Evolutionary conservation across 1,140 invertebrate genomes (phyloP), one percentile per base, ranked within the genome.

Genomic region (Anastrepha obliqua): DNA sequence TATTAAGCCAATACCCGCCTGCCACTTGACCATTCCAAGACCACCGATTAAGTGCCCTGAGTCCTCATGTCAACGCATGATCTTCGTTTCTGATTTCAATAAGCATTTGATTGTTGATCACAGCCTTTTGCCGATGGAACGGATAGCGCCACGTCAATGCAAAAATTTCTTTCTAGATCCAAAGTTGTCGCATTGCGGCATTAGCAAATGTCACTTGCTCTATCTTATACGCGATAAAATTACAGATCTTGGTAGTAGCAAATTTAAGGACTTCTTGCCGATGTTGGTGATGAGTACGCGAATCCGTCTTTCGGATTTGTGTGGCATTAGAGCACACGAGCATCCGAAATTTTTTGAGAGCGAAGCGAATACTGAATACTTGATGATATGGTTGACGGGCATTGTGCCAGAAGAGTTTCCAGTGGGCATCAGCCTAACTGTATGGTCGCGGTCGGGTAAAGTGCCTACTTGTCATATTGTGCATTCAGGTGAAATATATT

Each of bases 121-220:
- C 85, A 87, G 70, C 2, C 7, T 87, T 2, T n/a, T 92, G 58
- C 86, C 89, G 17, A 89, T 91, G 88, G 91, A 92, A 51, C 90
- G 89, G 39, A 89, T 91, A 15, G 7, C 7, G 0, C 65, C 88
- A 0, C 17, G 88, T 7, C 78, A 89, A 55, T 86, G 88, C 0
- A 92, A 91, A 88, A 91, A 91, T 29, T 91, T 92, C 70, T 91
- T 90, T 20, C 64, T 92, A 58, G 90, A 92, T 64, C 62, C 88
- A 9, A 88, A 70, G 4, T n/a, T 89, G 39, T 86, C 78, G 0
- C n/a, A 78, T 11, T 47, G 86, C 44, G 90, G 90, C 39, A 88
- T 47, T n/a, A 87, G 88, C 65, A 90, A 87, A 39, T 92, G 91
- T 47, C 89, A 90, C 8, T 88, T 91, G 87, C 65, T 91, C 2